Conservation (phyloP, 2,888 invertebrate genomes). For the Drosophila silvestris region DNA sequence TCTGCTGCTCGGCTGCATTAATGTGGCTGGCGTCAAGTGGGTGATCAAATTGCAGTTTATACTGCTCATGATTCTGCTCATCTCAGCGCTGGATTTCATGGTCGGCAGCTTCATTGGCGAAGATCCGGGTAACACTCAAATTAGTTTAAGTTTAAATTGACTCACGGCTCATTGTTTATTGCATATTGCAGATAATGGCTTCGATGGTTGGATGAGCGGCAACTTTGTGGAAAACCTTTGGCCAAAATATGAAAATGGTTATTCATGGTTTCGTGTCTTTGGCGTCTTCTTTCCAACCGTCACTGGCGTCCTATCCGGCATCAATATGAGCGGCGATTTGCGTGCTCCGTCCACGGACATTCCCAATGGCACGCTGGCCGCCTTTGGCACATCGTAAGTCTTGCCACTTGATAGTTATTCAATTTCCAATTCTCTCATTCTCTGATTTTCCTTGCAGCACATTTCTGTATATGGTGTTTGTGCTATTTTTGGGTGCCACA, state of each 20-base stretch:
- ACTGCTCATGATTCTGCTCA: conserved; percentile 92
- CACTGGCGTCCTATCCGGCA: conserved; percentile 98
- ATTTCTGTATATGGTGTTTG: conserved; percentile 94
- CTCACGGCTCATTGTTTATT: neutral
- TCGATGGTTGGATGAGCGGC: conserved; percentile 93
- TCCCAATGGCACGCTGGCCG: conserved; percentile 96
- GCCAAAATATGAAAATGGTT: conserved; percentile 91
- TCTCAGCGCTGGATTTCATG: conserved; percentile 96
- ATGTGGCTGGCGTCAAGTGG: conserved; percentile 99
- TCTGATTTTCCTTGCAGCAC: conserved; percentile 87
- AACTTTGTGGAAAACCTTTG: conserved; percentile 93
- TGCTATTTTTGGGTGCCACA: conserved; percentile 95
- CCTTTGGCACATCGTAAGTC: conserved; percentile 93
- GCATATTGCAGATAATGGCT: conserved; percentile 88
- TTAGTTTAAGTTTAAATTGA: neutral
- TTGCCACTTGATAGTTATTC: neutral
- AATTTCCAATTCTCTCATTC: neutral
- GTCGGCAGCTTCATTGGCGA: conserved; percentile 95
- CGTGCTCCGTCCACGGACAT: conserved; percentile 96
- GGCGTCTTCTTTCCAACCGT: conserved; percentile 99
- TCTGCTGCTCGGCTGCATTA: conserved; percentile 93
- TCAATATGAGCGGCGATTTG: conserved; percentile 99
- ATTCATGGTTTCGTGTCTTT: conserved; percentile 98
- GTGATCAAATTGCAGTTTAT: conserved; percentile 97
- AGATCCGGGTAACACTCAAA: conserved; percentile 86